phyloP scores from a whole-genome alignment of 2,113 vertebrate genomes.

The Mus spicilegus region DNA sequence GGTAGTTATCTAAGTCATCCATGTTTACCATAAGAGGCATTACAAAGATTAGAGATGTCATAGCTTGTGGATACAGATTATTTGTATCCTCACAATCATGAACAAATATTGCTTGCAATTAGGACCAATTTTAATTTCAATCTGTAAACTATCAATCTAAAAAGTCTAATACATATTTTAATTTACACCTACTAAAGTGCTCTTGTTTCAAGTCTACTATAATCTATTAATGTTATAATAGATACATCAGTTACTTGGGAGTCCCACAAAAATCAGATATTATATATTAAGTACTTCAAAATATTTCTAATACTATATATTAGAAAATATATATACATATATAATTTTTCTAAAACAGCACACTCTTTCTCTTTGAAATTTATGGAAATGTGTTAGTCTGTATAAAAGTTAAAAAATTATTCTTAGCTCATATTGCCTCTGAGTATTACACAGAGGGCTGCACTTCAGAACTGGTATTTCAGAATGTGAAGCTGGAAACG shows the following conservation, averaged over 20 bases:
- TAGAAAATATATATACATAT: too few relatives aligned
- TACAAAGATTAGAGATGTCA: background rate
- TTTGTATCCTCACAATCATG: background rate
- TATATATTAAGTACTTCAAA: background rate
- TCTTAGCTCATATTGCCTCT: background rate
- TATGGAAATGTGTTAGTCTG: background rate
- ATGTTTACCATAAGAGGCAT: background rate
- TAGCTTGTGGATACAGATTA: background rate
- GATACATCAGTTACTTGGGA: background rate
- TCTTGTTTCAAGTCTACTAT: background rate
- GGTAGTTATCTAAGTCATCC: background rate
- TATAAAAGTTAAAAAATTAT: background rate
- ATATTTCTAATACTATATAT: background rate
- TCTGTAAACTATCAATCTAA: background rate
- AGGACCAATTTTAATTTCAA: constrained; percentile 28
- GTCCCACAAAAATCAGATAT: background rate
- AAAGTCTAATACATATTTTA: background rate
- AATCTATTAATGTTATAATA: background rate
- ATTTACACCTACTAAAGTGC: background rate
- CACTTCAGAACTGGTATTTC: background rate
- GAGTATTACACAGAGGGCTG: background rate
- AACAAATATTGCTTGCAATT: background rate
- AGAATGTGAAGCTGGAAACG: background rate
- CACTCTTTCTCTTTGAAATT: background rate
- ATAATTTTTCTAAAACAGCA: background rate